Evolutionary conservation across 2,888 invertebrate species (phyloP).

Genomic region (Pandemis corylana): DNA sequence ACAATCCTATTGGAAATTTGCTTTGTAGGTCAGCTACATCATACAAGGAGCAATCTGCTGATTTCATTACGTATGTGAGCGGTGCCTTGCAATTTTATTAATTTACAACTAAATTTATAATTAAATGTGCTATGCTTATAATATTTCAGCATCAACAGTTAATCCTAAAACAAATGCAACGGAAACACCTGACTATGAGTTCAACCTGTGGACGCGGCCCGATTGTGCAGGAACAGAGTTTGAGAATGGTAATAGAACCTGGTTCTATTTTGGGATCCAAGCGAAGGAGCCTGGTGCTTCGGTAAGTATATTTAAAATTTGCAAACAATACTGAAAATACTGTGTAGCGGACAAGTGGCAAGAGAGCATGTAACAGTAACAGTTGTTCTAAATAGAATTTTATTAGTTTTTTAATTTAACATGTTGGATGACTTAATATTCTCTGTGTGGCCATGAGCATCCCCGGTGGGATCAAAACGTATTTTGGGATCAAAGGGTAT

Average conservation of each 20-base stretch:
- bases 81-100: conserved; percentile 8
- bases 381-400: too few species aligned
- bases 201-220: conserved; percentile 95
- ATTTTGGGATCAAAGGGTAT: too few species aligned
- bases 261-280: conserved; percentile 95
- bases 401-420: neutral
- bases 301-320: conserved; percentile 72
- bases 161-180: conserved; percentile 69
- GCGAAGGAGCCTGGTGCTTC: conserved; percentile 81
- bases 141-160: conserved; percentile 63
- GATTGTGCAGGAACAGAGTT: conserved; percentile 95
- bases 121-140: neutral
- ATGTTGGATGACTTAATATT: too few species aligned
- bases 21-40: conserved; percentile 26
- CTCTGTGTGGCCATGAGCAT: too few species aligned
- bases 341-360: neutral
- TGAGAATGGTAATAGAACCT: conserved; percentile 95
- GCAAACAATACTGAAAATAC: neutral
- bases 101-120: neutral
- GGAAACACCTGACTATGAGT: conserved; percentile 90
- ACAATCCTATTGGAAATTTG: conserved; percentile 15
- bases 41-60: neutral
- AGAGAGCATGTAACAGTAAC: neutral
- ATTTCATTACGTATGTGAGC: conserved; percentile 3
- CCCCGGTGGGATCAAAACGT: too few species aligned